Evolutionary conservation across 2,888 invertebrate genomes (phyloP).

Genomic region (Tortricodes alternella): DNA sequence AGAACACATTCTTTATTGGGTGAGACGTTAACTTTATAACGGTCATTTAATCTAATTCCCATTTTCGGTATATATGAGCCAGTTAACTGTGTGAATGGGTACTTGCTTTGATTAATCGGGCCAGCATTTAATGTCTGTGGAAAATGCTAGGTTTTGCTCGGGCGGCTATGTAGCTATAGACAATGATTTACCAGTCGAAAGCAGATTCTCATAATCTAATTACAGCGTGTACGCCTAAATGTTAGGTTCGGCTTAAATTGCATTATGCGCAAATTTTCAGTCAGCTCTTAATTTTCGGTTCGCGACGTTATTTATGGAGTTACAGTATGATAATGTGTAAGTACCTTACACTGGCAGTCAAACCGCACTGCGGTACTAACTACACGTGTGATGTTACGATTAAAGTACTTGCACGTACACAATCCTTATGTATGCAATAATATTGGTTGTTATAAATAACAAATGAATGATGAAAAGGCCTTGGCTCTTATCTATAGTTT

Average conservation of each 20-base stretch:
- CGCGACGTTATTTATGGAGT: not conserved
- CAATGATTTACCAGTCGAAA: constrained; percentile 7
- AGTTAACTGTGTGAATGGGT: constrained; percentile 37
- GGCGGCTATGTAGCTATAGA: not conserved
- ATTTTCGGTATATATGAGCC: constrained; percentile 34
- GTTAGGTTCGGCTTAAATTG: constrained; percentile 3
- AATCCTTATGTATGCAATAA: too few species aligned
- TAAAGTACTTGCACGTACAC: too few species aligned
- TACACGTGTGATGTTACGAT: too few species aligned
- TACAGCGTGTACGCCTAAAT: constrained; percentile 14
- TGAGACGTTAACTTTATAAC: constrained; percentile 49
- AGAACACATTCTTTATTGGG: constrained; percentile 65
- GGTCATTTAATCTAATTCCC: constrained; percentile 44
- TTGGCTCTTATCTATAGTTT: too few species aligned
- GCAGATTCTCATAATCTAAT: constrained; percentile 20
- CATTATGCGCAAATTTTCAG: constrained; percentile 6
- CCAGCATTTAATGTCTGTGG: constrained; percentile 3
- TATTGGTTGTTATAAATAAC: too few species aligned
- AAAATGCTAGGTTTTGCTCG: constrained; percentile 1
- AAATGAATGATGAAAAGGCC: too few species aligned
- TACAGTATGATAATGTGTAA: not conserved
- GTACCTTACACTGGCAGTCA: not conserved
- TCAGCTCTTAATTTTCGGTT: not conserved
- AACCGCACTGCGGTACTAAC: not conserved
- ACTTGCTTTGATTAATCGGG: constrained; percentile 52